Evolutionary conservation across 2,113 vertebrate species (phyloP).

Genomic region (Tupaia chinensis): DNA sequence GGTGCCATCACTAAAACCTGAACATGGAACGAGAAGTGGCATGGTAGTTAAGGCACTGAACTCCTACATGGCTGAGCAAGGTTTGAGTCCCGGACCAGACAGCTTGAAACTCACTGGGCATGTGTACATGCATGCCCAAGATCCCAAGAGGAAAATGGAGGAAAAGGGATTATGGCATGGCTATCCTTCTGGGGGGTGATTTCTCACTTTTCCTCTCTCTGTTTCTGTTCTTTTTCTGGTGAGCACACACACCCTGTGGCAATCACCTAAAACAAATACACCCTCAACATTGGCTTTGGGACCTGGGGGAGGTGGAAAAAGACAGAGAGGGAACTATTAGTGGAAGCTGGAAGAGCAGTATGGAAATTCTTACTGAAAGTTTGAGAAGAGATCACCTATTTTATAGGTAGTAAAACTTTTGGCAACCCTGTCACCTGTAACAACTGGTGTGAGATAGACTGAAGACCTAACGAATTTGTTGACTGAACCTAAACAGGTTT

Average conservation of each 20-base stretch:
- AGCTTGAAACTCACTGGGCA: too few species aligned
- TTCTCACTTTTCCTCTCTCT: too few species aligned
- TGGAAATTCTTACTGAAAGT: neutral
- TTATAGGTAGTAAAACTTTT: neutral
- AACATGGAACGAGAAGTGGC: neutral
- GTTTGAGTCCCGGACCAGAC: too few species aligned
- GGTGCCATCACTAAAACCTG: neutral
- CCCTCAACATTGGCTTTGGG: neutral
- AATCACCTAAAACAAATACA: too few species aligned
- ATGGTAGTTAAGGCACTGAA: too few species aligned
- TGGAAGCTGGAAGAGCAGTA: neutral
- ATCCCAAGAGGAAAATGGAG: too few species aligned
- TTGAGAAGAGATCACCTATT: neutral
- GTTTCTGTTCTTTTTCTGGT: too few species aligned
- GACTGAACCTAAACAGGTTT: neutral
- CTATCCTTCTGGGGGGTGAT: too few species aligned
- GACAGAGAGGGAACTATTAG: neutral
- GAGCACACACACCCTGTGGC: too few species aligned
- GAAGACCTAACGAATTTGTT: neutral
- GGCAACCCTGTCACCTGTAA: neutral
- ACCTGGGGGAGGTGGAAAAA: neutral
- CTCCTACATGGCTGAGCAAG: too few species aligned
- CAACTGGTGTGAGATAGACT: neutral
- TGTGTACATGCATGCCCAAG: too few species aligned
- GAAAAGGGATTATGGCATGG: too few species aligned